phyloP scores from a whole-genome alignment of 2,113 vertebrate species.

The Neodontobutis hainanensis region DNA sequence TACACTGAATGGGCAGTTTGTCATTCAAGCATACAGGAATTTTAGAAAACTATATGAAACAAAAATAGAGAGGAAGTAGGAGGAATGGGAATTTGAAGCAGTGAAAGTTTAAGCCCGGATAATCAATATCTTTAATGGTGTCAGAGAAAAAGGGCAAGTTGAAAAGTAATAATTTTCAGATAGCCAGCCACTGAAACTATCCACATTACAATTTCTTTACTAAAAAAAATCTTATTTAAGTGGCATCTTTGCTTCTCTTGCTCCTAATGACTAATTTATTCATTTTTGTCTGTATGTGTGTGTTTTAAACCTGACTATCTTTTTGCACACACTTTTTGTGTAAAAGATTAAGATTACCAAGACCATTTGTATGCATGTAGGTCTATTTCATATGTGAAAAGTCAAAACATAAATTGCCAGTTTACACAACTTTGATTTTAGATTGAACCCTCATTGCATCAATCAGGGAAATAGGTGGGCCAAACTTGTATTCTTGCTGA shows the following conservation, averaged over 20 bases:
- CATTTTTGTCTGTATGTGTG: slow-evolving; percentile 11
- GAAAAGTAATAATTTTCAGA: slow-evolving; percentile 81
- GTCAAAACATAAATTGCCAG: slow-evolving; percentile 52
- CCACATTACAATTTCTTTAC: slow-evolving; percentile 73
- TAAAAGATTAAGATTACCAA: not conserved
- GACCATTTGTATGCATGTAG: slow-evolving; percentile 28
- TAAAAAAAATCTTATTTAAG: slow-evolving; percentile 9
- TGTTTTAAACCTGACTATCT: slow-evolving; percentile 10
- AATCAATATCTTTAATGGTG: slow-evolving; percentile 75
- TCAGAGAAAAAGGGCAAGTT: slow-evolving; percentile 71
- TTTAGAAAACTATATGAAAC: slow-evolving; percentile 1
- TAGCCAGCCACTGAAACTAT: slow-evolving; percentile 64
- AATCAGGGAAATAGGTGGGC: slow-evolving; percentile 20
- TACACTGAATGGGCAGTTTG: slow-evolving; percentile 78
- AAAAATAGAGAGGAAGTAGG: slow-evolving; percentile 8
- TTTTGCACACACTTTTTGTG: not conserved
- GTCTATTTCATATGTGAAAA: slow-evolving; percentile 47
- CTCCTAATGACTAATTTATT: slow-evolving; percentile 7
- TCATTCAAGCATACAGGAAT: slow-evolving; percentile 65
- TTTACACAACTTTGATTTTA: slow-evolving; percentile 30
- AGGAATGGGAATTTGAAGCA: not conserved
- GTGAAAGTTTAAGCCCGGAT: slow-evolving; percentile 27
- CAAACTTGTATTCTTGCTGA: slow-evolving; percentile 22
- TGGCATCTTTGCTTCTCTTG: not conserved
- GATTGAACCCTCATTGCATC: slow-evolving; percentile 8